A percentile compares a stretch with the other conserved stretches of the same genome.
Conservation (phyloP, 2,888 invertebrate species). For the Druceiella hillmani region DNA sequence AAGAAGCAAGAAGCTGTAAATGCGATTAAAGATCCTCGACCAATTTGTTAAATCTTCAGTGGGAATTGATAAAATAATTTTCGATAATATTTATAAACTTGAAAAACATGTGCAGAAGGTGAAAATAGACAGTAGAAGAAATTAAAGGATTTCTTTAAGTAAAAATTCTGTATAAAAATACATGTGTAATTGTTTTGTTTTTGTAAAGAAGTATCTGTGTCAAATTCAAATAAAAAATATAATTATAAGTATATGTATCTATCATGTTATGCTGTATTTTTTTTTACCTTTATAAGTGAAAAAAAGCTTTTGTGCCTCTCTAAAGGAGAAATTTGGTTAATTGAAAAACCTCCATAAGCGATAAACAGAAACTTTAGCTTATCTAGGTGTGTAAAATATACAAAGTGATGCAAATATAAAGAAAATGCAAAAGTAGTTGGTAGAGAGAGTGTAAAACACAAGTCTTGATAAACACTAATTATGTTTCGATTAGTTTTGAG, state of each 20-base stretch:
- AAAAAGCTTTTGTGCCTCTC: background rate
- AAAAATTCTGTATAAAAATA: conserved; percentile 14
- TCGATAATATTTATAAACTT: conserved; percentile 20
- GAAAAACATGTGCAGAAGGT: too few relatives aligned
- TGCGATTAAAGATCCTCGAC: conserved; percentile 20
- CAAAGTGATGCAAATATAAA: too few relatives aligned
- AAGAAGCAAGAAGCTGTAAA: too few relatives aligned
- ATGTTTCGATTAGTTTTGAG: too few relatives aligned
- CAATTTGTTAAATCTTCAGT: conserved; percentile 19
- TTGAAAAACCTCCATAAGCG: conserved; percentile 9
- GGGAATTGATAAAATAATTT: conserved; percentile 21
- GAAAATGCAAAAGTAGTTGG: too few relatives aligned
- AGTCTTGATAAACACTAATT: too few relatives aligned
- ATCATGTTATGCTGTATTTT: too few relatives aligned
- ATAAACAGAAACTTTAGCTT: conserved; percentile 8
- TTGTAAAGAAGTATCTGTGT: conserved; percentile 7
- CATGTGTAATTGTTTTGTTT: conserved; percentile 16
- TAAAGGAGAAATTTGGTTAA: conserved; percentile 8
- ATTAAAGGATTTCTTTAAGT: conserved; percentile 21
- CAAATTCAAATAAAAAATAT: too few relatives aligned
- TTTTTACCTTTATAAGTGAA: too few relatives aligned
- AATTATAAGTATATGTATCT: too few relatives aligned
- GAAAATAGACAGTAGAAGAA: conserved; percentile 22
- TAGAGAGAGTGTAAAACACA: too few relatives aligned
- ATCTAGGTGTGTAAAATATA: conserved; percentile 14